Conservation (phyloP, 1,140 invertebrate genomes). For the Bombus terrestris region DNA sequence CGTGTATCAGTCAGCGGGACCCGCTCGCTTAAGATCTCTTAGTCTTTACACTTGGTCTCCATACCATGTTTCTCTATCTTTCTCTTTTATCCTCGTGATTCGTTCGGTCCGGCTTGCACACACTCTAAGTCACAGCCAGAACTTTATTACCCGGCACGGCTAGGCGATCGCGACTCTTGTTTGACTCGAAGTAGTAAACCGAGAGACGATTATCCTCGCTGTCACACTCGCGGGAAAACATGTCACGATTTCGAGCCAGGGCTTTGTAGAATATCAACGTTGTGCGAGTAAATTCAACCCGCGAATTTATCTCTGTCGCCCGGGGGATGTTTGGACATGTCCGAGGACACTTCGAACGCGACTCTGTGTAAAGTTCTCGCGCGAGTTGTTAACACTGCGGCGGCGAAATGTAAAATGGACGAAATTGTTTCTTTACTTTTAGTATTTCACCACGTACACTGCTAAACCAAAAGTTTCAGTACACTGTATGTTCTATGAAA, state of each 20-base stretch:
- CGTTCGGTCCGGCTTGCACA: background rate
- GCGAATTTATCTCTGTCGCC: slow-evolving; percentile 33
- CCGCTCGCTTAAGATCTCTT: slow-evolving; percentile 57
- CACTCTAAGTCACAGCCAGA: slow-evolving; percentile 19
- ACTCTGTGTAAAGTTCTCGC: background rate
- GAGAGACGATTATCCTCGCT: slow-evolving; percentile 57
- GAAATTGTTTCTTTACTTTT: background rate
- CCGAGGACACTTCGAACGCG: background rate
- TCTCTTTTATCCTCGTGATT: background rate
- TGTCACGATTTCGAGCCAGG: slow-evolving; percentile 56
- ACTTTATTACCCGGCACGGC: slow-evolving; percentile 61
- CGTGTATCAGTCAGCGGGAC: slow-evolving; percentile 67
- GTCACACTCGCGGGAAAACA: slow-evolving; percentile 59
- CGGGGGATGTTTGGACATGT: background rate
- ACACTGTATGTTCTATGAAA: no score
- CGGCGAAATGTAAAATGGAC: background rate
- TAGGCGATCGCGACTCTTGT: slow-evolving; percentile 49
- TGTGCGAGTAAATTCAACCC: slow-evolving; percentile 52
- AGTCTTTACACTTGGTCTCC: slow-evolving; percentile 50
- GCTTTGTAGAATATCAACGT: slow-evolving; percentile 45
- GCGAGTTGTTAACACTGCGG: background rate
- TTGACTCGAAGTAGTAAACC: slow-evolving; percentile 60
- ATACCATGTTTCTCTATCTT: slow-evolving; percentile 4
- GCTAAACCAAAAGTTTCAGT: background rate
- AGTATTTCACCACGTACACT: background rate